phyloP scores from a whole-genome alignment of 1,140 invertebrate genomes.

The Formica exsecta region DNA sequence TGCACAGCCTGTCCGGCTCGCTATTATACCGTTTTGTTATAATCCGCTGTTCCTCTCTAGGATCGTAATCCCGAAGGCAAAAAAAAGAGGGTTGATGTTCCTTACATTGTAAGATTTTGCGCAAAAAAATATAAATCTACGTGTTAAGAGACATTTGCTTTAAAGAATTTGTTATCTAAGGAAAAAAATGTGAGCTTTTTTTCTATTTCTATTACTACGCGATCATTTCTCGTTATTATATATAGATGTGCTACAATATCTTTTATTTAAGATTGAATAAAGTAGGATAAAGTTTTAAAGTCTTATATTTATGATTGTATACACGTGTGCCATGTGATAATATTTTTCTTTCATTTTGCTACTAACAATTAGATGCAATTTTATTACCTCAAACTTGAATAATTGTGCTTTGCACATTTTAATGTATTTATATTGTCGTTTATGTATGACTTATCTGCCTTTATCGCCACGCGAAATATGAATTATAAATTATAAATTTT shows the following conservation, averaged over 20 bases:
- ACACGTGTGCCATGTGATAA: neutral
- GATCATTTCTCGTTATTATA: neutral
- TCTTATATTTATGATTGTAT: neutral
- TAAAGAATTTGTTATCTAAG: neutral
- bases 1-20: conserved; percentile 6
- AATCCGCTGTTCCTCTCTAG: conserved; percentile 16
- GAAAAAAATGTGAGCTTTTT: neutral
- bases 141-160: neutral
- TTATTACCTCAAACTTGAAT: no score
- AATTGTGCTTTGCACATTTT: no score
- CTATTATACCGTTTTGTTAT: conserved; percentile 44
- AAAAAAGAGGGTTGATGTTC: conserved; percentile 15
- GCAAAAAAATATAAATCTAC: conserved; percentile 2
- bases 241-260: neutral
- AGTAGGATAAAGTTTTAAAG: neutral
- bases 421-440: neutral
- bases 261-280: neutral
- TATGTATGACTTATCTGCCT: no score
- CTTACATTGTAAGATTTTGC: conserved; percentile 5
- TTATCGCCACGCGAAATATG: neutral
- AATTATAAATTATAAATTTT: neutral
- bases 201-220: neutral
- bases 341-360: no score
- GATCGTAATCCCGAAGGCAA: conserved; percentile 21
- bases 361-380: no score